A percentile compares a stretch with the other conserved stretches of the same genome.
phyloP scores from a whole-genome alignment of 2,113 vertebrate species.

The Tapirus terrestris region DNA sequence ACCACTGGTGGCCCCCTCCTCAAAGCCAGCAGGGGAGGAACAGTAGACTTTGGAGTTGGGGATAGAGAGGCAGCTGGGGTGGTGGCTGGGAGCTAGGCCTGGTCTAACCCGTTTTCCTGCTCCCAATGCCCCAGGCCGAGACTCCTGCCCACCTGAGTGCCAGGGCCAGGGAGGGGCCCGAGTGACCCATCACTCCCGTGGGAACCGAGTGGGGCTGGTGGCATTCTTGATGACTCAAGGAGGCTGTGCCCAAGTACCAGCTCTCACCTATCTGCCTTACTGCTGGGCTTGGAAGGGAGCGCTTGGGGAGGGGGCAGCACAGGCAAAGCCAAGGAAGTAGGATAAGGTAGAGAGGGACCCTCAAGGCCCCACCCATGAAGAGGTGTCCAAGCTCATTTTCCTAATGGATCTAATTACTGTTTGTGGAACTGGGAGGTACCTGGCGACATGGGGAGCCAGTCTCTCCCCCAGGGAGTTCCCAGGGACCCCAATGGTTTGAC shows the following conservation, averaged over 20 bases:
- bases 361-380: background rate
- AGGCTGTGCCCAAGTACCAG: constrained; percentile 25
- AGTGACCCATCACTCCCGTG: constrained; percentile 81
- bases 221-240: constrained; percentile 75
- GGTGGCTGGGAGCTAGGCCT: constrained; percentile 68
- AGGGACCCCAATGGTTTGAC: constrained; percentile 24
- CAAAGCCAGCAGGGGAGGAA: constrained; percentile 19
- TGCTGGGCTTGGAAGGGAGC: background rate
- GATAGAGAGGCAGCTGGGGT: constrained; percentile 47
- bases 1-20: background rate
- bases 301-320: background rate
- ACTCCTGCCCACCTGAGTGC: constrained; percentile 80
- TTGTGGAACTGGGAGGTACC: constrained; percentile 23
- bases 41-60: background rate
- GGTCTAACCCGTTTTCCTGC: constrained; percentile 80
- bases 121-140: constrained; percentile 65
- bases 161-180: constrained; percentile 76
- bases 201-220: constrained; percentile 78
- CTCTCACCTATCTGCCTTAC: background rate
- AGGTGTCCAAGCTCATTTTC: background rate
- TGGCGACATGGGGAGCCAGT: background rate
- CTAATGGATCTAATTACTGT: constrained; percentile 55
- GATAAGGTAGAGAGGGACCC: background rate
- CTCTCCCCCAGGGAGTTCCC: constrained; percentile 45
- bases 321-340: background rate